Evolutionary conservation across 1,140 invertebrate genomes (phyloP), one percentile per base, ranked within the genome.

Genomic region (Bicyclus anynana): DNA sequence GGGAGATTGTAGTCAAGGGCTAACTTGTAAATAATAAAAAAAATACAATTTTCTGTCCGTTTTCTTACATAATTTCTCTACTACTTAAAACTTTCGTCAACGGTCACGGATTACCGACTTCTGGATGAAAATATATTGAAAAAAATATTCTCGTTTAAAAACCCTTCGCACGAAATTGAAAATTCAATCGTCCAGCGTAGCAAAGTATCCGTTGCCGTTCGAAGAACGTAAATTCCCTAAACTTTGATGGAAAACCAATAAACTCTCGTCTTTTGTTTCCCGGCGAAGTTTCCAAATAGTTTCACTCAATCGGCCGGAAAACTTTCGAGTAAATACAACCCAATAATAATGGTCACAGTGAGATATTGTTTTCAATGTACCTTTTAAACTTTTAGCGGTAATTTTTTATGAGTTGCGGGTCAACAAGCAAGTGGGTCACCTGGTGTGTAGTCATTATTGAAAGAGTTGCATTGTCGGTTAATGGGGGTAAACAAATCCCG

Each of bases 201-300:
- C 1, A 44, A 44, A 44, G 40, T 44, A 44, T 44, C 40, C 17
- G 23, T 23, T 23, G 6, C 40, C 18, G 10, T 33, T 33, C 17
- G 40, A 44, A 20, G 40, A 44, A 44, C 40, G 40, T 44, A 44
- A 44, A 44, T 20, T 44, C 40, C 12, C 40, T 3, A n/a, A 44
- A 44, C 40, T 44, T 44, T 44, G 18, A 44, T 44, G 40, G 40
- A 44, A 44, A 44, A 44, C 40, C 40, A 44, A 44, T 44, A 44
- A 44, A 44, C 40, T 44, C 40, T 44, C 40, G 5, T 20, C 40
- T 44, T 44, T 44, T 44, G 40, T 44, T 44, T 18, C 4, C 12
- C 13, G n/a, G 5, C 40, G 13, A 20, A 44, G 40, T 44, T 44
- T n/a, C 10, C 10, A n/a, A 44, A 44, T 20, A 44, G 40, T 44